Conservation (phyloP, 2,797 vertebrate genomes). For the Protosalanx chinensis region DNA sequence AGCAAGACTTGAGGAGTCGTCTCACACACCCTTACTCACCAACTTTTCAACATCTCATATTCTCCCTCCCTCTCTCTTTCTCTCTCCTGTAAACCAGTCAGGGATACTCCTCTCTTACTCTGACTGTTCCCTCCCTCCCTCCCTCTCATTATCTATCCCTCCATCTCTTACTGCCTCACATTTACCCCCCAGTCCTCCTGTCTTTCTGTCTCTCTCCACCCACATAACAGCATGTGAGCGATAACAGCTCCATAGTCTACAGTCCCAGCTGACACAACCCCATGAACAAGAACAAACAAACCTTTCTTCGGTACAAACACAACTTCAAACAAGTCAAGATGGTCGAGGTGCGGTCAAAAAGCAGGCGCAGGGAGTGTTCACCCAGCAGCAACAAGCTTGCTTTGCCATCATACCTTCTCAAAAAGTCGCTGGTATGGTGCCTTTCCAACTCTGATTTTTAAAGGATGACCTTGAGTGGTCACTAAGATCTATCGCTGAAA, state of each 20-base stretch:
- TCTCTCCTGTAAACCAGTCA: conserved; percentile 1
- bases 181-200: background rate
- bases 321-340: background rate
- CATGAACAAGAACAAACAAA: background rate
- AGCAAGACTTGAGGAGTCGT: conserved; percentile 21
- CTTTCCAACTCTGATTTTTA: background rate
- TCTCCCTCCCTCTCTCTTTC: background rate
- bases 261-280: background rate
- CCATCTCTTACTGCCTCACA: conserved; percentile 11
- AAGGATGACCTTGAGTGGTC: conserved; percentile 14
- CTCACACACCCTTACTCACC: no score
- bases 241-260: background rate
- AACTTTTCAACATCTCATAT: background rate
- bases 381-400: background rate
- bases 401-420: conserved; percentile 3
- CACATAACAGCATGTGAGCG: background rate
- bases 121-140: background rate
- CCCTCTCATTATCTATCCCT: background rate
- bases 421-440: background rate
- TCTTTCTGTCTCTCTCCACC: background rate
- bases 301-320: background rate
- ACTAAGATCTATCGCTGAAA: conserved; percentile 32
- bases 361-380: background rate
- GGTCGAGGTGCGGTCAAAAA: background rate
- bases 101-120: background rate